These are phyloP conservation scores for Murina feae DNA, from an alignment of 2,113 vertebrate genomes.

Conservation along the genomic window DNA sequence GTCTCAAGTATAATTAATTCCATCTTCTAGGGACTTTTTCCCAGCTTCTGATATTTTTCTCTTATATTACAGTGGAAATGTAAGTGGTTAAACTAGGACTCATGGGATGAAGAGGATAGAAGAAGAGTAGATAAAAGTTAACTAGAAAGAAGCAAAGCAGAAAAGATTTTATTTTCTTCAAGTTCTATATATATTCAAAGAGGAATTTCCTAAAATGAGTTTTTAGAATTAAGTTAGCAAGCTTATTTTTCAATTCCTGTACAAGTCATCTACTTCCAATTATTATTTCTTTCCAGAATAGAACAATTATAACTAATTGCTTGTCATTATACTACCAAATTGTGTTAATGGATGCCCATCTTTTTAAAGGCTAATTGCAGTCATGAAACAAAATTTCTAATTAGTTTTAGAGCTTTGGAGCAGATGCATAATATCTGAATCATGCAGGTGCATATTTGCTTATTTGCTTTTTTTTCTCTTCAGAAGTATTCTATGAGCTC, in stretches of 20 bases:
- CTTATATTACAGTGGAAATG: background rate
- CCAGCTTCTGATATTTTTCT: background rate
- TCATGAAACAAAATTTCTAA: conserved; percentile 54
- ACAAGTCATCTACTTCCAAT: conserved; percentile 9
- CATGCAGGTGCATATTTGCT: conserved; percentile 24
- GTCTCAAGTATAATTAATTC: background rate
- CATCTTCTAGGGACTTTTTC: background rate
- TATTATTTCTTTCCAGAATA: conserved; percentile 49
- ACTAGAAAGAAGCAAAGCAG: background rate
- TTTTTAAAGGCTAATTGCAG: conserved; percentile 55
- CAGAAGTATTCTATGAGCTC: background rate
- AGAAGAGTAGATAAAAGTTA: background rate
- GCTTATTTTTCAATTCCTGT: background rate
- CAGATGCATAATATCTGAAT: conserved; percentile 42
- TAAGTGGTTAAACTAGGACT: background rate
- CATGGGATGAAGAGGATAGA: background rate
- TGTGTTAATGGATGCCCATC: background rate
- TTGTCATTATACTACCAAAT: conserved; percentile 44
- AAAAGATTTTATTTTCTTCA: background rate
- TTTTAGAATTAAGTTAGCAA: conserved; percentile 1
- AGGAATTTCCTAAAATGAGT: background rate
- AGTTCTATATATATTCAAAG: background rate
- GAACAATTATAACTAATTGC: conserved; percentile 54
- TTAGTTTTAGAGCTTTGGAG: conserved; percentile 48
- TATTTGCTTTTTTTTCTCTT: background rate